Base-by-base conservation (phyloP, 2,797 vertebrate genomes). In the Anniella stebbinsi region DNA sequence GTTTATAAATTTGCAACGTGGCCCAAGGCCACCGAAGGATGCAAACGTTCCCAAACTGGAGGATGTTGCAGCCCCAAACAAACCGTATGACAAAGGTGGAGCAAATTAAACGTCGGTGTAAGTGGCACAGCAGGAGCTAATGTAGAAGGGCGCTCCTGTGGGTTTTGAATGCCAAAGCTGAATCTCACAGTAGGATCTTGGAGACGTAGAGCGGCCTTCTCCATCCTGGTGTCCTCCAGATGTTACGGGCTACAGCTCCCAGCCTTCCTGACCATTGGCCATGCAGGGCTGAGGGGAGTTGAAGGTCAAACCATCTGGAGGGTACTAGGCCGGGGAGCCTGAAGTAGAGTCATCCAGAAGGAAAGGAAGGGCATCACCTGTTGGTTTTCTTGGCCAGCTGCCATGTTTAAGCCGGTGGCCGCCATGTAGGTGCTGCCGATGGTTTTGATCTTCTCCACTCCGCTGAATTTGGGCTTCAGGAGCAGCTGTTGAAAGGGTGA, bases 341-440 rank as follows among this genome's bases (percentile, higher is more conserved):
- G 60, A 12, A 45, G 0, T 10, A 63, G 1, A 28, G 7, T 41
- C 13, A 70, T 30, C 36, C 11, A 33, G 5, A 82, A 84, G 63
- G 70, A 90, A 54, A 13, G 13, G 12, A 51, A 9, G 51, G 48
- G 51, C 0, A 2, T 38, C 91, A 98, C 98, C 97, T 98, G 98
- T 66, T 93, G 96, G 28, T 97, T 96, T 0, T 98, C 98, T 73
- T 93, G 95, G 0, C 93, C 93, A 1, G 95, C 94, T 2, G 96
- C 92, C 80, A 97, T 94, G 33, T 96, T 98, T 92, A 99, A 96
- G 17, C 98, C 98, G 0, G 98, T 98, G 4, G 98, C 98, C 0
- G 98, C 98, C 98, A 99, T 99, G 96, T 99, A 99, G 0, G 98
- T 98, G 89, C 98, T 99, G 90, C 98, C 97, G 0, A 99, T 98